Conservation (phyloP, 1,140 invertebrate species). For the Wasmannia auropunctata region DNA sequence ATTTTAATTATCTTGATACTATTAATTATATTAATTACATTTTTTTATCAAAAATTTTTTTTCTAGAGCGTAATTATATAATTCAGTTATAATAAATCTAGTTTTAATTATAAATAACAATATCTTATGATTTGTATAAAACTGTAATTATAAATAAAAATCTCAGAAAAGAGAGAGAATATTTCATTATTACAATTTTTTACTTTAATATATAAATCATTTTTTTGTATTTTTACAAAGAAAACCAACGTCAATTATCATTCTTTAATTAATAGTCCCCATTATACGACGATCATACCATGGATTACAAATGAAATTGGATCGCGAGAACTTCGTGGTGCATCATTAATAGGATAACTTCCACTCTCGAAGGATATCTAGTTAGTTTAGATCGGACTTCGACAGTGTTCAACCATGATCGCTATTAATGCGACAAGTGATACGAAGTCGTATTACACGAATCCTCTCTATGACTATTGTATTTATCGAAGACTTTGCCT, state of each 20-base stretch:
- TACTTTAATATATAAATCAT: not conserved
- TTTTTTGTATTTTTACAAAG: not conserved
- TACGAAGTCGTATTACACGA: slow-evolving; percentile 23
- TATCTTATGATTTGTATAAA: not conserved
- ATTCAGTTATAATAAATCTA: not conserved
- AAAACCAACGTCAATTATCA: slow-evolving; percentile 4
- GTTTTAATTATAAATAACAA: not conserved
- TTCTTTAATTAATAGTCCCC: slow-evolving; percentile 30
- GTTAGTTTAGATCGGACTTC: slow-evolving; percentile 50
- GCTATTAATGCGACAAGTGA: slow-evolving; percentile 42
- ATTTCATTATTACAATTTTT: not conserved
- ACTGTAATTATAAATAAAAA: not conserved
- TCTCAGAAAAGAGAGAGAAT: not conserved
- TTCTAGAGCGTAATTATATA: not conserved
- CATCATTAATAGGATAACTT: slow-evolving; percentile 59
- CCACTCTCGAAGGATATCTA: slow-evolving; percentile 47
- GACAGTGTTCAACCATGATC: slow-evolving; percentile 41
- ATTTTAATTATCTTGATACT: not conserved
- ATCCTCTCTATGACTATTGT: not conserved
- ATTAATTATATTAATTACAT: not conserved
- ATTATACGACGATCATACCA: slow-evolving; percentile 25
- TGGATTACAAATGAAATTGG: slow-evolving; percentile 40
- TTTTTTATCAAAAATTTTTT: not conserved
- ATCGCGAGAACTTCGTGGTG: slow-evolving; percentile 37
- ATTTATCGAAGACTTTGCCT: not conserved